Evolutionary conservation across 2,888 invertebrate genomes (phyloP).

Genomic region (Trichopoda pennipes): DNA sequence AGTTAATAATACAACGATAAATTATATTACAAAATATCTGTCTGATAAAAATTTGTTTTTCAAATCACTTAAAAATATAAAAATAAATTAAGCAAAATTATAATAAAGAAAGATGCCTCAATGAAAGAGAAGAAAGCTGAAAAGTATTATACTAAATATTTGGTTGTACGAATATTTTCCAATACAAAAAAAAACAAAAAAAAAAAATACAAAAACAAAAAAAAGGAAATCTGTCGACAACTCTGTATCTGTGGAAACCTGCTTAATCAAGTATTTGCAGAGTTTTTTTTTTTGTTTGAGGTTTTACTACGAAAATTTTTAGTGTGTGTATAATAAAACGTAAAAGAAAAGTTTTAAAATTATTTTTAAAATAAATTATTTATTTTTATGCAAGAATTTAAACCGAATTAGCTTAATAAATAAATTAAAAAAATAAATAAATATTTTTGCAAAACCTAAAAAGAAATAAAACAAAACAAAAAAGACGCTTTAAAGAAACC

Average conservation of each 20-base stretch:
- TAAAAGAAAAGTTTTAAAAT: not conserved
- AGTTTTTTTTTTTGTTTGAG: conserved; percentile 32
- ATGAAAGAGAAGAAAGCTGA: conserved; percentile 42
- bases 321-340: conserved; percentile 32
- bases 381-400: conserved; percentile 15
- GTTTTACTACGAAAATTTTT: conserved; percentile 4
- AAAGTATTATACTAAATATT: conserved; percentile 10
- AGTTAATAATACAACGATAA: too few relatives aligned
- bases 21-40: not conserved
- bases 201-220: too few relatives aligned
- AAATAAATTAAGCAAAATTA: not conserved
- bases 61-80: too few relatives aligned
- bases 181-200: not conserved
- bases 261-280: conserved; percentile 35
- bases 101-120: conserved; percentile 31
- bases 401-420: not conserved
- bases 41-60: too few relatives aligned
- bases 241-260: conserved; percentile 43
- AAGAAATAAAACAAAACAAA: not conserved
- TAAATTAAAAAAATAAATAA: conserved; percentile 3
- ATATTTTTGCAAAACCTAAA: not conserved
- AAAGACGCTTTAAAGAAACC: conserved; percentile 58
- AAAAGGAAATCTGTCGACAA: conserved; percentile 14
- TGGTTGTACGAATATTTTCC: conserved; percentile 10
- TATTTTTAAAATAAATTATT: not conserved